Base-by-base conservation (phyloP, 2,113 vertebrate species). In the Stegastes partitus region DNA sequence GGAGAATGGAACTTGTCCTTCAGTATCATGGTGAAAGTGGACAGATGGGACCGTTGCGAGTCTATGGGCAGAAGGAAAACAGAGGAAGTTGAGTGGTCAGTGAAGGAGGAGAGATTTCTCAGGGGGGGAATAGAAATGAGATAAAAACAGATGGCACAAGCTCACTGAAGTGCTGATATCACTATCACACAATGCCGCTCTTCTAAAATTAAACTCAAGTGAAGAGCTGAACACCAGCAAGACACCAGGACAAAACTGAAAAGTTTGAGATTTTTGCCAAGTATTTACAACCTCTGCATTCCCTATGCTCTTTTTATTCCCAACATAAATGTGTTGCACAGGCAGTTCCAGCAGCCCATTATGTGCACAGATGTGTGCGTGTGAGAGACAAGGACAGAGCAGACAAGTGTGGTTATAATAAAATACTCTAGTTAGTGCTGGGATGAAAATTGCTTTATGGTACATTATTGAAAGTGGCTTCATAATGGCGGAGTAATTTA, bases 1-100 rank as follows among this genome's bases (percentile, higher is more conserved):
- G 98, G 98, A 2, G 98, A 98, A 86, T 99, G 97, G 94, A 99
- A 99, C 90, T 99, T 99, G 94, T 98, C 97, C 94, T 96, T 99
- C 85, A 99, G 90, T 91, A 99, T 99, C 97, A 99, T 99, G 68
- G 98, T 99, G 95, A 99, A 98, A 7, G 98, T 98, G 84, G 97
- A 96, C 84, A 99, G 96, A 87, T 99, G 98, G 81, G 98, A 99
- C 79, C 97, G 96, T 91, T 98, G 97, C 5, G 97, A 98, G 91
- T 99, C 98, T 99, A 83, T 87, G 89, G 58, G 90, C 67, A n/a
- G 82, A 66, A 37, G 37, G 26, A 45, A 68, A 66, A 74, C 11
- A 74, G 21, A 82, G 45, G 45, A 54, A 64, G 42, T 28, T 18
- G 37, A 83, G 68, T 54, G 44, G 68, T 81, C 66, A 74, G 83